phyloP scores from a whole-genome alignment of 2,888 invertebrate genomes.

The Morpho achilles region DNA sequence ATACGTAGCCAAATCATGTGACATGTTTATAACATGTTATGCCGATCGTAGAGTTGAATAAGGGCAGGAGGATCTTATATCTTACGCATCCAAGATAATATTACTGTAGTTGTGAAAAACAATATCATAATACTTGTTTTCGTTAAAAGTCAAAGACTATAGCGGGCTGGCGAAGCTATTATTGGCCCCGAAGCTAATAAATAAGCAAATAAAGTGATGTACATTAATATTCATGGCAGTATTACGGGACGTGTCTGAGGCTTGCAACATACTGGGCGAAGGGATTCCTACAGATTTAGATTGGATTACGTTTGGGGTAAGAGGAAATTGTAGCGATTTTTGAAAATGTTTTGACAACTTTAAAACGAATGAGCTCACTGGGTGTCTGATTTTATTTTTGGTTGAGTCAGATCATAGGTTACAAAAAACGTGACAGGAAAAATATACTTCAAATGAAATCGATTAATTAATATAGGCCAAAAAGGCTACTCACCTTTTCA shows the following conservation, averaged over 20 bases:
- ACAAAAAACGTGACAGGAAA: no score
- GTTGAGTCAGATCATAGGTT: no score
- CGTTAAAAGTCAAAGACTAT: slow-evolving; percentile 25
- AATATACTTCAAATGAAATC: no score
- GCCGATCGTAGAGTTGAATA: no score
- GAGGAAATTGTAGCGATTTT: slow-evolving; percentile 14
- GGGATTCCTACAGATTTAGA: slow-evolving; percentile 19
- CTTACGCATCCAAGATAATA: neutral
- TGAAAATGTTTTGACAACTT: neutral
- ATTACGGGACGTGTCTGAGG: slow-evolving; percentile 55
- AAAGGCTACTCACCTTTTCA: no score
- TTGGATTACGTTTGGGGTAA: slow-evolving; percentile 21
- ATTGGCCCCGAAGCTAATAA: slow-evolving; percentile 52
- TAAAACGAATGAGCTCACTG: no score
- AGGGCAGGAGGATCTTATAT: no score
- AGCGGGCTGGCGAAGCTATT: slow-evolving; percentile 25
- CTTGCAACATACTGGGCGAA: slow-evolving; percentile 22
- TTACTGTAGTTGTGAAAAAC: neutral
- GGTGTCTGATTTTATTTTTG: no score
- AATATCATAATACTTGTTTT: slow-evolving; percentile 2
- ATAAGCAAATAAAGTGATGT: slow-evolving; percentile 58
- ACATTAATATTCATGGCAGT: slow-evolving; percentile 67
- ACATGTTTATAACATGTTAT: no score
- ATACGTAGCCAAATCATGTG: no score
- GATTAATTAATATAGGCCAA: no score